Conservation (phyloP, 2,888 invertebrate species). For the Philonicus albiceps region DNA sequence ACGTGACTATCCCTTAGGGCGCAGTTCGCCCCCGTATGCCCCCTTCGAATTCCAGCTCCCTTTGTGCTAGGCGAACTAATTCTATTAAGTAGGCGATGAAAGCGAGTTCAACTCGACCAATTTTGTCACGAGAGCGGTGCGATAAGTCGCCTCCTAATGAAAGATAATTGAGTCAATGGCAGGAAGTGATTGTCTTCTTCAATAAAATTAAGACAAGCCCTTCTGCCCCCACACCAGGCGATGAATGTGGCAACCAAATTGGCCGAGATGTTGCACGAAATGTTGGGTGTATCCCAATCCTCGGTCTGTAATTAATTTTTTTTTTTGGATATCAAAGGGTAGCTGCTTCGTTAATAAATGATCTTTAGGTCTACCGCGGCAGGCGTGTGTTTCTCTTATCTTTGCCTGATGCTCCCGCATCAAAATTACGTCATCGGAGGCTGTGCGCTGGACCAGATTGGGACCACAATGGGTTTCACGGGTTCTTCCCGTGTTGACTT, state of each 20-base stretch:
- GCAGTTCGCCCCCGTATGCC: not conserved
- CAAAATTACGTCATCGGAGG: not conserved
- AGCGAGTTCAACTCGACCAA: constrained; percentile 23
- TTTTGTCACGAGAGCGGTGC: constrained; percentile 22
- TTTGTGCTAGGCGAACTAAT: constrained; percentile 9
- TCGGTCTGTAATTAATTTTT: not conserved
- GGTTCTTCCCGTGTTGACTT: not conserved
- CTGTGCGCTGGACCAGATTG: not conserved
- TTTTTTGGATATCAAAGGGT: not conserved
- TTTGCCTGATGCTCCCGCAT: not conserved
- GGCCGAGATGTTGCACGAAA: not conserved
- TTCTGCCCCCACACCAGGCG: not conserved
- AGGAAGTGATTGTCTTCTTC: constrained; percentile 33
- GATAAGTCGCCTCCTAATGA: constrained; percentile 35
- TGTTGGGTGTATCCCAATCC: not conserved
- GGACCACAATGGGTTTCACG: not conserved
- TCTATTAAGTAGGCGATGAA: constrained; percentile 18
- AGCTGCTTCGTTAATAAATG: not conserved
- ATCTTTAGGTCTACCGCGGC: not conserved
- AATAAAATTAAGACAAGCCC: constrained; percentile 1
- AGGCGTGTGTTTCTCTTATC: not conserved
- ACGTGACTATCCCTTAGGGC: not conserved
- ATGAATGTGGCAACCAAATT: not conserved
- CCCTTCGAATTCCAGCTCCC: constrained; percentile 1
- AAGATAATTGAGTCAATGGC: constrained; percentile 41